Base-by-base conservation (phyloP, 2,113 vertebrate genomes). In the Channa argus region DNA sequence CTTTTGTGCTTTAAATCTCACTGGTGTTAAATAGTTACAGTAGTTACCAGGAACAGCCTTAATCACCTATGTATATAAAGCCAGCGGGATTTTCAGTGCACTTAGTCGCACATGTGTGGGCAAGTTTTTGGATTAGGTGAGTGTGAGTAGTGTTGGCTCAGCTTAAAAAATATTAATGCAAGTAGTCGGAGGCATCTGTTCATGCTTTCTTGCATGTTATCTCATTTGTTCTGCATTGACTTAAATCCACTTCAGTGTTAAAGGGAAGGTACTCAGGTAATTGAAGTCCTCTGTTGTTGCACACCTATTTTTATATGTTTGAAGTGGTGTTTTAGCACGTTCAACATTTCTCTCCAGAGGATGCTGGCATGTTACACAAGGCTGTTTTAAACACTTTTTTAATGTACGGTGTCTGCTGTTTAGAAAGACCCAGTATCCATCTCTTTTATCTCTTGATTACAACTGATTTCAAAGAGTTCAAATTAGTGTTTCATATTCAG, bases 261-360 rank as follows among this genome's bases (percentile, higher is more conserved):
- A 91, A 88, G 78, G 85, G 71, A 90, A 83, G 82, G 80, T 84
- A 88, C 92, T 93, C 92, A 92, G 90, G 92, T 91, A 89, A 86
- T 77, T 83, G 71, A 85, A 87, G 71, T 86, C 77, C 62, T 83
- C 77, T 84, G 74, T 89, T 86, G 73, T 87, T 74, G 85, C 83
- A 77, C 73, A 87, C 80, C 73, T 52, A 39, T 79, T 83, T 73
- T 84, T 66, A 67, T 79, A 73, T 43, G 46, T 77, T 83, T 55
- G 15, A 66, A 71, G 61, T 77, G 64, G 56, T 79, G 84, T 77
- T 76, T 86, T 71, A 78, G 61, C 70, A 59, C 55, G 65, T 52
- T 73, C 63, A 64, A 61, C 67, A 73, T 77, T 62, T 75, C 36
- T 65, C 41, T 60, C 58, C n/a, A 46, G 49, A 64, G 61, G 74